These are phyloP conservation scores for Cyrtodaria siliqua DNA, from an alignment of 2,888 invertebrate genomes.

Conservation along the genomic window DNA sequence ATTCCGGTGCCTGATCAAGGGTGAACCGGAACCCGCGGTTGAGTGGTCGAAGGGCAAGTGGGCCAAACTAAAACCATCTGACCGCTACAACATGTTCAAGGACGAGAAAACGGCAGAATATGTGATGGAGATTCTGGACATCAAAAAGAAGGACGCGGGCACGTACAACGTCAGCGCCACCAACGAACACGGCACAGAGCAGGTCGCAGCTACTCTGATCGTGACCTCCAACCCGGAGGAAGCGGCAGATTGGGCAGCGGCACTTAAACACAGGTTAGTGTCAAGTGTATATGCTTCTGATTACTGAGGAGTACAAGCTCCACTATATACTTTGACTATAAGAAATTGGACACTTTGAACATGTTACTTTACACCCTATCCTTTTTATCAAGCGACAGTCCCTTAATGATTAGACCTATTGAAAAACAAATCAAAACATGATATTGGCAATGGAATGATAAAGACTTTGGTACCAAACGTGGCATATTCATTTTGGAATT, in stretches of 20 bases:
- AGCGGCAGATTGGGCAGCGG: constrained; percentile 84
- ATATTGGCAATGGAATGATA: too few species aligned
- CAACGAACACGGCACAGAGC: constrained; percentile 84
- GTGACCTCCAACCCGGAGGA: constrained; percentile 85
- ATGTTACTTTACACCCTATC: too few species aligned
- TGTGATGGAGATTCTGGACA: constrained; percentile 82
- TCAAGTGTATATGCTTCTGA: too few species aligned
- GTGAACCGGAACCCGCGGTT: constrained; percentile 83
- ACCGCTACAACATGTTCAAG: constrained; percentile 77
- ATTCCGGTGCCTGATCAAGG: constrained; percentile 83
- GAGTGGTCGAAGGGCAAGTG: constrained; percentile 86
- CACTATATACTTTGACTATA: too few species aligned
- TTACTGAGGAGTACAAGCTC: too few species aligned
- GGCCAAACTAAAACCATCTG: constrained; percentile 82
- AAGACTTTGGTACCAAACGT: too few species aligned
- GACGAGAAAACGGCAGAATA: constrained; percentile 80
- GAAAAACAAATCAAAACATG: too few species aligned
- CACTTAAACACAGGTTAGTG: constrained; percentile 83
- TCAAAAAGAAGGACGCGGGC: constrained; percentile 84
- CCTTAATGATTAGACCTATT: too few species aligned
- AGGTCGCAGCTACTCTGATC: constrained; percentile 84
- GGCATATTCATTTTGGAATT: too few species aligned
- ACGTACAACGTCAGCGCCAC: constrained; percentile 84
- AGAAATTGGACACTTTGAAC: too few species aligned
- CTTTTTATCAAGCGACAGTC: too few species aligned